Conservation (phyloP, 2,888 invertebrate species). For the Siphlonurus alternatus region DNA sequence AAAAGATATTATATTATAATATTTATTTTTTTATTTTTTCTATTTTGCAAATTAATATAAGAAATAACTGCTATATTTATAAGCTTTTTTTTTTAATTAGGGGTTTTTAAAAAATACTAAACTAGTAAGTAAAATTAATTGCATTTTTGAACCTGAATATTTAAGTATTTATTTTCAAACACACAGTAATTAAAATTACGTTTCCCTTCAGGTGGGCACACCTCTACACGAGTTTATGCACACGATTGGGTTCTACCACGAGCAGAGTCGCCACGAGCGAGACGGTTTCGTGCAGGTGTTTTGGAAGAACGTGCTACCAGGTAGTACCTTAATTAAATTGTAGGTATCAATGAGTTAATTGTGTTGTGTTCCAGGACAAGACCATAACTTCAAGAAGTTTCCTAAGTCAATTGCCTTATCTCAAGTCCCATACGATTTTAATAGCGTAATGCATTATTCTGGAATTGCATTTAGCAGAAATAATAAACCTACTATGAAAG, state of each 20-base stretch:
- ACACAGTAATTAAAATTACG: too few relatives aligned
- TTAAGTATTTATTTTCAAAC: too few relatives aligned
- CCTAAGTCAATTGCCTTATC: neutral
- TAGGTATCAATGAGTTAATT: conserved; percentile 1
- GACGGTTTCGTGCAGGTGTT: neutral
- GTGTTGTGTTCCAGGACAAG: neutral
- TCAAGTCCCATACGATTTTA: neutral
- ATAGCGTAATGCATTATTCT: neutral
- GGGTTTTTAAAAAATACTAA: too few relatives aligned
- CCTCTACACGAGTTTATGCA: neutral
- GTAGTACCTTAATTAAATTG: neutral
- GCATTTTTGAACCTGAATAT: too few relatives aligned
- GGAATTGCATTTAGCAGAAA: neutral
- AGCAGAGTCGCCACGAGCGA: neutral
- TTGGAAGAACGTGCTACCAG: neutral
- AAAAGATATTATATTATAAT: too few relatives aligned
- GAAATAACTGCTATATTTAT: too few relatives aligned
- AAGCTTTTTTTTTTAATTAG: too few relatives aligned
- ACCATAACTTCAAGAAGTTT: conserved; percentile 1
- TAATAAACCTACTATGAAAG: neutral
- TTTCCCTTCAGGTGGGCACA: conserved; percentile 29
- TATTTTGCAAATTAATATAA: too few relatives aligned
- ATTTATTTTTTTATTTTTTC: too few relatives aligned
- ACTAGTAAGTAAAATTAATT: too few relatives aligned
- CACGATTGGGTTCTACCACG: neutral